Percentiles rank a stretch among this genome's conserved stretches.
These are phyloP conservation scores for Caenorhabditis sp. DNA, from an alignment of 2,888 invertebrate species.

Conservation along the genomic window DNA sequence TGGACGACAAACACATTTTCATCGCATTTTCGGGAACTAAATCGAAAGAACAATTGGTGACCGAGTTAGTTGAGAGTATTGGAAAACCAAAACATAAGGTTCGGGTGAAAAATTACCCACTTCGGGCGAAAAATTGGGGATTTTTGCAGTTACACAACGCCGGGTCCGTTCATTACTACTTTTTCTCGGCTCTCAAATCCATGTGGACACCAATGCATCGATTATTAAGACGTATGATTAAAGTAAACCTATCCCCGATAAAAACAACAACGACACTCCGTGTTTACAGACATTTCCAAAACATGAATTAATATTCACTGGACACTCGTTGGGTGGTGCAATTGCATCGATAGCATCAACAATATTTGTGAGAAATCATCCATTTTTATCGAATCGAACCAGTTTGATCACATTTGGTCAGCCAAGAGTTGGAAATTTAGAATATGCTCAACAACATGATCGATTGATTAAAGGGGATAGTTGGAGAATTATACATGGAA, in stretches of 20 bases:
- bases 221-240: slow-evolving; percentile 16
- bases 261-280: background rate
- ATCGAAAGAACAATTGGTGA: slow-evolving; percentile 62
- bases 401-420: slow-evolving; percentile 66
- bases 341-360: slow-evolving; percentile 63
- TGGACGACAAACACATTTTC: slow-evolving; percentile 55
- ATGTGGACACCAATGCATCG: slow-evolving; percentile 53
- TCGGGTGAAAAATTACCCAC: background rate
- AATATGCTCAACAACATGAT: slow-evolving; percentile 61
- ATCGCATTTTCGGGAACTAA: slow-evolving; percentile 66
- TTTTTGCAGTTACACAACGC: slow-evolving; percentile 57
- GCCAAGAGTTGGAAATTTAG: slow-evolving; percentile 66
- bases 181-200: slow-evolving; percentile 59
- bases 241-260: background rate
- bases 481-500: slow-evolving; percentile 59
- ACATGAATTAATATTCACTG: slow-evolving; percentile 59
- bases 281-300: slow-evolving; percentile 38
- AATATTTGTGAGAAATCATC: slow-evolving; percentile 52
- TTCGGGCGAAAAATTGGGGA: too few species aligned
- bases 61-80: slow-evolving; percentile 66
- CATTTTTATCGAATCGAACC: slow-evolving; percentile 20
- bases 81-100: slow-evolving; percentile 57
- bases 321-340: slow-evolving; percentile 66
- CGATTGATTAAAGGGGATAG: slow-evolving; percentile 49
- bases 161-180: slow-evolving; percentile 67